These are phyloP conservation scores for Drosophila miranda DNA, from an alignment of 1,140 invertebrate species.

Conservation along the genomic window DNA sequence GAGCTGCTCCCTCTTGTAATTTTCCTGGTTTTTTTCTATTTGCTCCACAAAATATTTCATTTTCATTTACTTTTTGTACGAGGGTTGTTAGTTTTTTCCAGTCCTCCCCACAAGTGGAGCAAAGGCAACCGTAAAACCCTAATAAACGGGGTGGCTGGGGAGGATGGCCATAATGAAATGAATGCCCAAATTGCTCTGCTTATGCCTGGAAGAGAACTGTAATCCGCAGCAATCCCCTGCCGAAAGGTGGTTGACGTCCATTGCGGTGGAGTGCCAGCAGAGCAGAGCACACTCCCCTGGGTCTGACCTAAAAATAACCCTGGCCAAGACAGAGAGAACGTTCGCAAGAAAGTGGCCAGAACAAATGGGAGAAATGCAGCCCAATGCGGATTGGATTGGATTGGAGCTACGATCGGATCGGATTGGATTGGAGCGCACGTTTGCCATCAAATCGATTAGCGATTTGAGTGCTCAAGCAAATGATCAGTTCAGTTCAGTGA, in stretches of 20 bases:
- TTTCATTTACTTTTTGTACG: conserved; percentile 20
- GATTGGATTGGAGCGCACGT: conserved; percentile 46
- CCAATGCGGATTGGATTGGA: conserved; percentile 12
- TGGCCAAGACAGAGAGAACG: conserved; percentile 24
- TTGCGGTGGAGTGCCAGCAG: not conserved
- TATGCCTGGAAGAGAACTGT: conserved; percentile 18
- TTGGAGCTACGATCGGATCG: conserved; percentile 10
- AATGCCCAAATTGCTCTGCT: conserved; percentile 53
- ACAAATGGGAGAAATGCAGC: conserved; percentile 54
- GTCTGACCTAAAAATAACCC: conserved; percentile 66
- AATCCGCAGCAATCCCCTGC: conserved; percentile 12
- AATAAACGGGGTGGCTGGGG: not conserved
- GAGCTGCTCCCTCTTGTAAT: too few species aligned
- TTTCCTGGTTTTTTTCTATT: conserved; percentile 1
- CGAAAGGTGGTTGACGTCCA: not conserved
- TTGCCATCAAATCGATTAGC: conserved; percentile 76
- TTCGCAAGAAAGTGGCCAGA: conserved; percentile 68
- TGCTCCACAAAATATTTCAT: conserved; percentile 28
- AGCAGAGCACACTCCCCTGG: conserved; percentile 4
- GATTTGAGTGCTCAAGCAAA: conserved; percentile 53
- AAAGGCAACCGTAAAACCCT: not conserved
- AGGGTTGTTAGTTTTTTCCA: conserved; percentile 14
- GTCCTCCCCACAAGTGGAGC: too few species aligned
- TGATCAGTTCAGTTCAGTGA: conserved; percentile 44
- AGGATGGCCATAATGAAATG: conserved; percentile 56